Evolutionary conservation across 2,797 vertebrate species (phyloP), one percentile per base, ranked within the genome.

Genomic region (Adrianichthys oophorus): DNA sequence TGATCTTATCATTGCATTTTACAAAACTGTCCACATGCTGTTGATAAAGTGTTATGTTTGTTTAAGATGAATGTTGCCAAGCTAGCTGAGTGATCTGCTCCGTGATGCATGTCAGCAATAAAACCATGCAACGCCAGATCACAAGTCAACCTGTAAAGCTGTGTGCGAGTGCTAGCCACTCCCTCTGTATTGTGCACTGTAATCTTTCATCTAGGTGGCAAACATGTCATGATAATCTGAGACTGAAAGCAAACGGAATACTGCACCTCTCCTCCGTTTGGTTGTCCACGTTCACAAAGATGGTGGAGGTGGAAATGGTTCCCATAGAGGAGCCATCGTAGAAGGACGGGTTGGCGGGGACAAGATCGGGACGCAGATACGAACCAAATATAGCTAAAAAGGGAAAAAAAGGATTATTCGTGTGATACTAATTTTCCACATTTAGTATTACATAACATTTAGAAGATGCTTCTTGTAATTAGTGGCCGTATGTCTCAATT

Each of bases 241-340:
- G 37, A 18, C 18, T 21, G 4, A 14, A 15, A 45, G 40, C 5
- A 15, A 24, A 23, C 21, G 7, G 16, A 10, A 56, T 41, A 23
- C 3, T 0, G 12, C 75, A 91, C 90, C 88, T 84, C 10, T 90
- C 82, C 10, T 63, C 82, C 48, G 84, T 88, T 76, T 86, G 85
- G 79, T 80, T 82, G 55, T 85, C 87, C 79, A 90, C 83, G 1
- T 61, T 76, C 58, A 84, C 82, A 56, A 82, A 90, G 69, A 91
- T 81, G 65, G 88, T 87, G 57, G 90, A 90, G 43, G 82, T 85
- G 69, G 90, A 91, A 74, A 92, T 85, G 64, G 90, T 91, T 65
- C 87, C 90, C 84, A 91, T 80, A 61, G 92, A 92, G 58, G 87
- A 90, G 48, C 89, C 86, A 56, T 90, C 89, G 6, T 82, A 90